These are phyloP conservation scores for Artemia sp. DNA, from an alignment of 2,888 invertebrate species.

Conservation along the genomic window DNA sequence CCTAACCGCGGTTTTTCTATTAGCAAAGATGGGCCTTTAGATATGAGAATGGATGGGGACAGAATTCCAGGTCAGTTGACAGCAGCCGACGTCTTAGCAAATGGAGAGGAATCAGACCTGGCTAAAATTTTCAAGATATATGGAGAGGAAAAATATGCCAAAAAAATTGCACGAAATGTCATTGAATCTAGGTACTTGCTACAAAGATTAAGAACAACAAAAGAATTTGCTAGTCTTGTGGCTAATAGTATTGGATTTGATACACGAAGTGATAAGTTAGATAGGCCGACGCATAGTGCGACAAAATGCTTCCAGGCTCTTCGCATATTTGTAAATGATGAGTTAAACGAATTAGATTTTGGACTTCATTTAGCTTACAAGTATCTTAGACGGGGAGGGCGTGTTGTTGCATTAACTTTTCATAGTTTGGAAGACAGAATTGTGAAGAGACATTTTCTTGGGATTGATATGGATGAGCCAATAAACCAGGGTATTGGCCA, in stretches of 20 bases:
- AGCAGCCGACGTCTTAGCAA: constrained; percentile 69
- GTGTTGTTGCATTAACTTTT: constrained; percentile 65
- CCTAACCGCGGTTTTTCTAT: constrained; percentile 68
- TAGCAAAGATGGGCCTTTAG: constrained; percentile 65
- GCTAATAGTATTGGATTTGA: constrained; percentile 41
- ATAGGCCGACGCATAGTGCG: constrained; percentile 57
- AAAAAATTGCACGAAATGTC: constrained; percentile 67
- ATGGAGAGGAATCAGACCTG: constrained; percentile 56
- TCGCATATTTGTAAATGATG: constrained; percentile 88
- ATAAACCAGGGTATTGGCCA: constrained; percentile 49
- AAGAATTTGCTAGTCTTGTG: constrained; percentile 58
- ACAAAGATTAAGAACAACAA: constrained; percentile 57
- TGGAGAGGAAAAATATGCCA: constrained; percentile 74
- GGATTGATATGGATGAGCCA: constrained; percentile 51
- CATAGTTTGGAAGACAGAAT: constrained; percentile 87
- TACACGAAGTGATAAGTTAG: constrained; percentile 49
- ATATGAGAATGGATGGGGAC: constrained; percentile 85
- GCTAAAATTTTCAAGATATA: constrained; percentile 61
- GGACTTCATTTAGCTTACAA: constrained; percentile 56
- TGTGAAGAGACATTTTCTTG: constrained; percentile 69
- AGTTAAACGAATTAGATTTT: constrained; percentile 82
- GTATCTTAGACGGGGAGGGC: constrained; percentile 58
- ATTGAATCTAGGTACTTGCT: constrained; percentile 62
- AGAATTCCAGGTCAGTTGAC: constrained; percentile 52
- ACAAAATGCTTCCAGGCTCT: constrained; percentile 86